Conservation (phyloP, 1,140 invertebrate species). For the Eumaeus atala region DNA sequence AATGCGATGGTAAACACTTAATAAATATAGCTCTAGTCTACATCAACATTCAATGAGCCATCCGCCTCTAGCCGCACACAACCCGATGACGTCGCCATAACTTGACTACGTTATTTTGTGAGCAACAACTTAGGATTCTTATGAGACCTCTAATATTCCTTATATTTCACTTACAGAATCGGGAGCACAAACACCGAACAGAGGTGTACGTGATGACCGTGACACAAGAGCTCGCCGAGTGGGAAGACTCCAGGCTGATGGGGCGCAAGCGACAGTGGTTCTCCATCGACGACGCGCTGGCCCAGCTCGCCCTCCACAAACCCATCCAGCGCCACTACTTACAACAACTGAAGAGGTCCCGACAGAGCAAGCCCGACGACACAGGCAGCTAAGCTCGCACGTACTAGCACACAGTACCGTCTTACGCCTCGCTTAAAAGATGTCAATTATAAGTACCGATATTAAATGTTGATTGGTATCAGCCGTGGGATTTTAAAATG, state of each 20-base stretch:
- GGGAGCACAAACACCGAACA: conserved; percentile 93
- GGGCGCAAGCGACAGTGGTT: conserved; percentile 95
- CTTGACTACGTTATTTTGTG: no score
- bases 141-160: conserved; percentile 8
- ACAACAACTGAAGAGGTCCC: conserved; percentile 78
- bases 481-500: no score
- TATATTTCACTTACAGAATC: conserved; percentile 78
- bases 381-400: conserved; percentile 44
- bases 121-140: no score
- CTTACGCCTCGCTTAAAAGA: no score
- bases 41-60: no score
- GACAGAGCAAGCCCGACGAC: conserved; percentile 61
- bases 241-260: conserved; percentile 93
- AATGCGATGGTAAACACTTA: no score
- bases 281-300: conserved; percentile 88
- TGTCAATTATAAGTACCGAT: conserved; percentile 1
- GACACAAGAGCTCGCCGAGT: conserved; percentile 92
- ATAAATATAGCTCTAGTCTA: no score
- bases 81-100: no score
- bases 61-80: no score
- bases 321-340: conserved; percentile 92
- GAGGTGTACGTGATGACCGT: conserved; percentile 95
- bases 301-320: conserved; percentile 90
- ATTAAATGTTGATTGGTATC: no score
- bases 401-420: conserved; percentile 17